These are phyloP conservation scores for Spicauda simplicius DNA, from an alignment of 2,888 invertebrate species.

Conservation along the genomic window DNA sequence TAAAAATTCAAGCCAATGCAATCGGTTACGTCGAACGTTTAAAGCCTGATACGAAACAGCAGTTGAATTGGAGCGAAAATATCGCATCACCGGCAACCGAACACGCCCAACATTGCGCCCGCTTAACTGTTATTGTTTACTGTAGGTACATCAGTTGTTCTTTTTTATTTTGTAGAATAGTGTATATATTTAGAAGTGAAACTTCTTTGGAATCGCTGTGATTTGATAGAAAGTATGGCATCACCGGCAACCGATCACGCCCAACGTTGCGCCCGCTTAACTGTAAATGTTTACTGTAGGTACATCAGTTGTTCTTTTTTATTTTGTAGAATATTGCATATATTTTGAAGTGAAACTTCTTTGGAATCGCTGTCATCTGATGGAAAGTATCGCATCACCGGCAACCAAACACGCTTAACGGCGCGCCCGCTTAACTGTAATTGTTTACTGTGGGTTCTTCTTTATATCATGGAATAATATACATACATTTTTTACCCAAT, in stretches of 20 bases:
- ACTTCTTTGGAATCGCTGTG: too few relatives aligned
- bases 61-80: slow-evolving; percentile 5
- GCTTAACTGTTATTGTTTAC: slow-evolving; percentile 1
- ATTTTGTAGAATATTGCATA: too few relatives aligned
- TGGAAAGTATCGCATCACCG: too few relatives aligned
- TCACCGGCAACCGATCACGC: neutral
- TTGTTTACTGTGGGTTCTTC: too few relatives aligned
- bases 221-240: slow-evolving; percentile 4
- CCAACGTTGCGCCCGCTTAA: neutral
- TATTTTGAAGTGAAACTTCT: too few relatives aligned
- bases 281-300: neutral
- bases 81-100: slow-evolving; percentile 1
- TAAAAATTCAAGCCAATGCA: neutral
- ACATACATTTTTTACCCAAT: too few relatives aligned
- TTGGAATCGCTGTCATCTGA: too few relatives aligned
- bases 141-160: neutral
- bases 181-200: too few relatives aligned
- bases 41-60: slow-evolving; percentile 2
- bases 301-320: neutral
- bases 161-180: too few relatives aligned
- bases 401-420: too few relatives aligned
- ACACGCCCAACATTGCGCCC: neutral
- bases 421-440: too few relatives aligned
- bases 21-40: slow-evolving; percentile 3
- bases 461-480: too few relatives aligned